Base-by-base conservation (phyloP, 1,140 invertebrate species). In the Bombus confusus region DNA sequence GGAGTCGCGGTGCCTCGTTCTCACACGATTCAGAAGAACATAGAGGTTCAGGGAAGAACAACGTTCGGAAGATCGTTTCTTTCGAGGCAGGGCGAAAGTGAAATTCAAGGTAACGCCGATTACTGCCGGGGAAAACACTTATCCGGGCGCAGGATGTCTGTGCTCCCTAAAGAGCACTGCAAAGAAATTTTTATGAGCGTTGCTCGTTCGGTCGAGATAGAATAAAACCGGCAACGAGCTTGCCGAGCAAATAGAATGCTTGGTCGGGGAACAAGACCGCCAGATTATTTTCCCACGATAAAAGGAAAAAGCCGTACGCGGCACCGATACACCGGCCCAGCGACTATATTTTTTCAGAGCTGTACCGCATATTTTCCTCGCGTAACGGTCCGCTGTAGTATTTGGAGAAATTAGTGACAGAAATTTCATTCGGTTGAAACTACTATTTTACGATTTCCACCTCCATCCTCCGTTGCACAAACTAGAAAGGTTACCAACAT, bases 211-310 rank as follows among this genome's bases (percentile, higher is more conserved):
- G n/a, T 12, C 18, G 34, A 8, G 13, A 57, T 66, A 22, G n/a
- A 59, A 37, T 12, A 25, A 31, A 73, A 31, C 9, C 8, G 34
- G 31, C 6, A 76, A 57, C 37, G n/a, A 73, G 47, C 71, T 59
- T 52, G 28, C 31, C 34, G 34, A 39, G 81, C 62, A 83, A 84
- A 84, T 57, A 71, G 82, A 59, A 78, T 8, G 47, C 15, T 37
- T 47, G 41, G 39, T 13, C 71, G 59, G 72, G 31, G 41, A 39
- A 47, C 59, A 10, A 43, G 47, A 41, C 22, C 47, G 18, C 64
- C 37, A 84, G 74, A 84, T 78, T 84, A 84, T 84, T 78, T 57
- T 84, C 64, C 31, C 59, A 39, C 43, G 75, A 84, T 71, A 78
- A 69, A 75, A 31, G n/a, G 37, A 69, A 8, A 5, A 52, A 59